Conservation (phyloP, 2,113 vertebrate species). For the Pandion haliaetus region DNA sequence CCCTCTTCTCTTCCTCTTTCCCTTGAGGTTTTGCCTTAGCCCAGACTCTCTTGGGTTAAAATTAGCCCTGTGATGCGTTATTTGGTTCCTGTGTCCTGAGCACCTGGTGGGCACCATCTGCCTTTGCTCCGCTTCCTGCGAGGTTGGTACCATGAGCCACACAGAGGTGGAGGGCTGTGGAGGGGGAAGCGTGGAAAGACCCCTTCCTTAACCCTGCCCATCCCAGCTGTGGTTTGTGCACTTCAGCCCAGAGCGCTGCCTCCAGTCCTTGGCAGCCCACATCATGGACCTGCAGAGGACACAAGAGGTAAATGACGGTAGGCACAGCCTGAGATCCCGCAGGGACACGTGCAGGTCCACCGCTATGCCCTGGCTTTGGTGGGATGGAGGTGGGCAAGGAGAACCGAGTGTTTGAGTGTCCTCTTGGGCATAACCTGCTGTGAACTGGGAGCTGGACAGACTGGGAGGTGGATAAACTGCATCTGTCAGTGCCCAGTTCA, state of each 20-base stretch:
- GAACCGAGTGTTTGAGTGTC: neutral
- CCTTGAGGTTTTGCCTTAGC: neutral
- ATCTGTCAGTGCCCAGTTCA: neutral
- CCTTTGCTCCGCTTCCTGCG: accelerated
- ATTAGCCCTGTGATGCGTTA: neutral
- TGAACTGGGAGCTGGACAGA: neutral
- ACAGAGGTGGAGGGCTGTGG: accelerated
- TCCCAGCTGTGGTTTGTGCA: slow-evolving; percentile 75
- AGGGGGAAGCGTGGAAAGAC: accelerated
- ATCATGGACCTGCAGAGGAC: slow-evolving; percentile 61
- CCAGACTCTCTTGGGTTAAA: neutral
- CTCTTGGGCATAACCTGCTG: neutral
- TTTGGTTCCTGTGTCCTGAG: neutral
- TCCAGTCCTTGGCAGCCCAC: slow-evolving; percentile 56
- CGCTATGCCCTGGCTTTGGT: accelerated
- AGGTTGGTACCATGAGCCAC: accelerated
- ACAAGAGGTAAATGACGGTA: slow-evolving; percentile 24
- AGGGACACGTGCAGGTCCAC: accelerated
- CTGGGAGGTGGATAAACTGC: neutral
- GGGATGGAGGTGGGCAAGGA: neutral
- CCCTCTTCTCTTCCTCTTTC: neutral
- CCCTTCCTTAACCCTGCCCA: neutral
- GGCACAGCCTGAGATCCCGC: neutral
- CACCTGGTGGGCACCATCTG: neutral
- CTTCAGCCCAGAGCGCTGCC: slow-evolving; percentile 63